Percentiles rank a stretch among this genome's conserved stretches.
These are phyloP conservation scores for Helicoverpa zea DNA, from an alignment of 1,140 invertebrate species.

Conservation along the genomic window DNA sequence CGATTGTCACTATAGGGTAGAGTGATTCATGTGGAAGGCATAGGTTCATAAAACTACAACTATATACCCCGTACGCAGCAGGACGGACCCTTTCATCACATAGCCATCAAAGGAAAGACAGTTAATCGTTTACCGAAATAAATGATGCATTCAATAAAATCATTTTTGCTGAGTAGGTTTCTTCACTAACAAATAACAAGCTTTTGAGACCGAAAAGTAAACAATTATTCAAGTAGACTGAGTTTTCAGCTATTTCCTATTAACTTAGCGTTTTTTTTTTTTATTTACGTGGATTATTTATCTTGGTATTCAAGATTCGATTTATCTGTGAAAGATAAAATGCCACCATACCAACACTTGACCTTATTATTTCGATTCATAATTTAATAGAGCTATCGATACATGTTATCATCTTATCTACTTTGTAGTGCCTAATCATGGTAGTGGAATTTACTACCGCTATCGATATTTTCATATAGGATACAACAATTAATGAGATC, in stretches of 20 bases:
- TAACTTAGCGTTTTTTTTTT: too few relatives aligned
- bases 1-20: too few relatives aligned
- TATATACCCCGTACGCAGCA: too few relatives aligned
- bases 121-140: background rate
- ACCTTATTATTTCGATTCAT: constrained; percentile 15
- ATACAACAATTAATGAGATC: too few relatives aligned
- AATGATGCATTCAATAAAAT: too few relatives aligned
- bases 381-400: background rate
- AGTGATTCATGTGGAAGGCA: too few relatives aligned
- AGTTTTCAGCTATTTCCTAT: background rate
- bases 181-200: background rate
- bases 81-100: too few relatives aligned
- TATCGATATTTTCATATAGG: background rate
- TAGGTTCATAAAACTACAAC: too few relatives aligned
- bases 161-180: background rate
- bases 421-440: background rate
- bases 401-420: background rate
- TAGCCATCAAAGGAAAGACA: too few relatives aligned
- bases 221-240: background rate
- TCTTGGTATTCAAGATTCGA: background rate
- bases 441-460: background rate
- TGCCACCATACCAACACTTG: background rate
- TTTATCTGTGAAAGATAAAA: background rate
- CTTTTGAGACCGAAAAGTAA: too few relatives aligned
- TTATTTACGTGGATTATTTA: too few relatives aligned